Percentiles rank a stretch among this genome's conserved stretches.
Conservation (phyloP, 2,888 invertebrate genomes). For the Eilema caniola region DNA sequence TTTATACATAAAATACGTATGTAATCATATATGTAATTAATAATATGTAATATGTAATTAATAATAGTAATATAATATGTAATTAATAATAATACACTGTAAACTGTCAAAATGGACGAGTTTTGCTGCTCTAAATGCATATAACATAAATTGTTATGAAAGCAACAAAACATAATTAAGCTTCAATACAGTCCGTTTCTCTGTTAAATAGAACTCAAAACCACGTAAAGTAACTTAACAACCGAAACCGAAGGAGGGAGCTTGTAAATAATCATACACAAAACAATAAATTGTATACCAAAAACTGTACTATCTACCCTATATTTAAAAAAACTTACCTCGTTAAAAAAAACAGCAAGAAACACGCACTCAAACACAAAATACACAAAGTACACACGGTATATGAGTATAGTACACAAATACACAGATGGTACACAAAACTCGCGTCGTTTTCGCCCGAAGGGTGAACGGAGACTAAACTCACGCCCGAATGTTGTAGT, state of each 20-base stretch:
- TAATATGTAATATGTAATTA: too few relatives aligned
- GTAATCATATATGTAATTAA: too few relatives aligned
- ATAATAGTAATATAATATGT: background rate
- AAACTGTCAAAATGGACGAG: background rate
- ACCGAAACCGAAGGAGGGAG: slow-evolving; percentile 5
- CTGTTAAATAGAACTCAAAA: slow-evolving; percentile 14
- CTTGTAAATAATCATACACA: slow-evolving; percentile 14
- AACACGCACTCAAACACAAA: slow-evolving; percentile 38
- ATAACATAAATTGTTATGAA: background rate
- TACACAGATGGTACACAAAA: slow-evolving; percentile 33
- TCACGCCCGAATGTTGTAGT: slow-evolving; percentile 30
- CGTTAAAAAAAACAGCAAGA: slow-evolving; percentile 30
- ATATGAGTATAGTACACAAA: slow-evolving; percentile 44
- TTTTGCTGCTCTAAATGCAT: background rate
- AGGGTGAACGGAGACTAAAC: slow-evolving; percentile 41
- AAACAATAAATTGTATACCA: background rate
- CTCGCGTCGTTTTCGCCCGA: slow-evolving; percentile 30
- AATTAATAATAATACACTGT: background rate
- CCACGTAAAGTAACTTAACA: slow-evolving; percentile 15
- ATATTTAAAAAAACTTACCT: slow-evolving; percentile 36
- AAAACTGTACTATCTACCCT: background rate
- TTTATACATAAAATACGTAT: background rate
- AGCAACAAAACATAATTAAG: background rate
- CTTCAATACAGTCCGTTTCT: background rate
- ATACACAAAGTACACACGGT: slow-evolving; percentile 42